phyloP scores from a whole-genome alignment of 2,797 vertebrate genomes.

The Helarctos malayanus region DNA sequence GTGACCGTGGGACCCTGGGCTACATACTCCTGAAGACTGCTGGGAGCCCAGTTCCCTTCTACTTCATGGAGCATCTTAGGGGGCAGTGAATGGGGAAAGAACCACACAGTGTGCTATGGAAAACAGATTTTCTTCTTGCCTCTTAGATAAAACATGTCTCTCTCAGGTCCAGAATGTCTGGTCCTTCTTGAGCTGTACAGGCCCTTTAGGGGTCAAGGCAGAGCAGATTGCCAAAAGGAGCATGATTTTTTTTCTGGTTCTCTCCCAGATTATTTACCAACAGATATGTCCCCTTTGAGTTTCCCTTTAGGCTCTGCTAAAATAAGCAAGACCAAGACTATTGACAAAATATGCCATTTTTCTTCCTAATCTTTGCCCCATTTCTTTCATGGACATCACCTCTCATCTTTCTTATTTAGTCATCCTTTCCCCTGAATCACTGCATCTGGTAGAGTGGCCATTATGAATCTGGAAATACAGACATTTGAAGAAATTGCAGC shows the following conservation, averaged over 20 bases:
- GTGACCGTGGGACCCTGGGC: background rate
- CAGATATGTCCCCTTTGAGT: background rate
- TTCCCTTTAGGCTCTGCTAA: background rate
- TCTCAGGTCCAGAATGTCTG: background rate
- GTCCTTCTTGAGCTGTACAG: background rate
- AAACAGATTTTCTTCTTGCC: background rate
- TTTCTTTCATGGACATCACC: background rate
- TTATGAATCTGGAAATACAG: conserved; percentile 13
- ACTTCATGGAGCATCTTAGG: background rate
- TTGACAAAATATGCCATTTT: background rate
- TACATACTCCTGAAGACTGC: background rate
- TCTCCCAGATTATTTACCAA: background rate
- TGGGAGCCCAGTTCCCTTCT: background rate
- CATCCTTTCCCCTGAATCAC: conserved; percentile 45
- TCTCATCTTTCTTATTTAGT: conserved; percentile 19
- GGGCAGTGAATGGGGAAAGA: background rate
- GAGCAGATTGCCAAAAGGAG: background rate
- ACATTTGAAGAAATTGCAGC: background rate
- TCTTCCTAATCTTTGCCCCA: background rate
- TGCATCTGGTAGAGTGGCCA: background rate
- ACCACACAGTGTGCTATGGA: background rate
- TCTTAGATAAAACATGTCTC: background rate
- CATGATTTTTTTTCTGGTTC: background rate
- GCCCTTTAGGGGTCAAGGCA: background rate
- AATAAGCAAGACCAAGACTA: background rate